Evolutionary conservation across 2,888 invertebrate genomes (phyloP), one percentile per base, ranked within the genome.

Genomic region (Lumbricus terrestris): DNA sequence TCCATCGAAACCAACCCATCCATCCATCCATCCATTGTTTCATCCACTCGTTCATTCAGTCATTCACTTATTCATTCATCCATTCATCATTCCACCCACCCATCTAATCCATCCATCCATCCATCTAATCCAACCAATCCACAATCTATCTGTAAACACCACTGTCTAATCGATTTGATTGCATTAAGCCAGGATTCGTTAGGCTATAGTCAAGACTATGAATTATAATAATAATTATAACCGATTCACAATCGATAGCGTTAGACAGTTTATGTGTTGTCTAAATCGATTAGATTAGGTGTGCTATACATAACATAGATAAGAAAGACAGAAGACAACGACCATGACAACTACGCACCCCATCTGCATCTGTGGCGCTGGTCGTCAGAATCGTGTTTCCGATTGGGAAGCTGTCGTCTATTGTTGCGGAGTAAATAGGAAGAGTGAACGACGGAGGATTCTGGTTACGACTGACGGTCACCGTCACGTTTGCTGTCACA

Each of bases 331-430:
- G 42, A 42, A 13, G 42, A 42, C 16, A 29, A 54, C 23, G 23
- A 54, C 54, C n/a, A n/a, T 15, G 69, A n/a, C 29, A n/a, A 69
- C n/a, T 16, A 90, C 91, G 90, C 95, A 97, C 97, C 95, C 97
- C 96, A 95, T 98, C 98, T 54, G 97, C 96, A 95, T 98, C 98
- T 13, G 96, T 96, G 18, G 98, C 97, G 20, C 96, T 96, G 89
- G 98, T 96, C 29, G 95, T 95, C 82, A 98, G 96, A 0, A 98
- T 97, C 47, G 96, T 95, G 38, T 96, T 96, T 0, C 94, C 94
- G 23, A 92, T 91, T 1, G 92, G 92, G 91, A 92, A 92, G 34
- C 91, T 92, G 82, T 93, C 94, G 38, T 91, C 83, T 40, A 94
- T 93, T 13, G 37, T 91, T 40, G 33, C 90, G 0, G 54, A 82